A percentile compares a stretch with the other conserved stretches of the same genome.
phyloP scores from a whole-genome alignment of 2,113 vertebrate species.

The Calidris pugnax region DNA sequence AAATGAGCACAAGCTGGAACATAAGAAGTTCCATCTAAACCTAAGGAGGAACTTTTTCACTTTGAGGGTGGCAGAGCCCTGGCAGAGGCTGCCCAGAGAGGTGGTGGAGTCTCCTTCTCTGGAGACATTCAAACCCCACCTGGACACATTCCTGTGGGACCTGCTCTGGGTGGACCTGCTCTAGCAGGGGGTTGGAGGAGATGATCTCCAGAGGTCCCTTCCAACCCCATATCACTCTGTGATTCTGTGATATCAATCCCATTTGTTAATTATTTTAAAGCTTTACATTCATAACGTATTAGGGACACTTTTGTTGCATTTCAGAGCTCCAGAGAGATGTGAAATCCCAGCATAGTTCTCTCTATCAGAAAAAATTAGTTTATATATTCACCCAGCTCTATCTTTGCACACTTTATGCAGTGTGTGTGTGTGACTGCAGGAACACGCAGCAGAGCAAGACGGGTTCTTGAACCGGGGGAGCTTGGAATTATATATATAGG shows the following conservation, averaged over 20 bases:
- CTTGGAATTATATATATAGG: neutral
- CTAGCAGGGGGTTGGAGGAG: too few species aligned
- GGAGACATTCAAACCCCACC: too few species aligned
- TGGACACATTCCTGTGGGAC: too few species aligned
- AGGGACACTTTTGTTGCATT: neutral
- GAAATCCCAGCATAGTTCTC: neutral
- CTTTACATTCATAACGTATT: accelerated
- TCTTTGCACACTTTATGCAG: neutral
- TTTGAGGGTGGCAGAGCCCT: too few species aligned
- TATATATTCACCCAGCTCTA: accelerated
- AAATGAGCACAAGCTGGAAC: too few species aligned
- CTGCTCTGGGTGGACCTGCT: too few species aligned
- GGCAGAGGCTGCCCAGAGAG: too few species aligned
- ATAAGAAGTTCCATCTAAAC: too few species aligned
- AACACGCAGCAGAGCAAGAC: neutral
- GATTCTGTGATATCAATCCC: neutral
- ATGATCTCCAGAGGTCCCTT: too few species aligned
- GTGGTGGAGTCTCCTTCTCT: too few species aligned
- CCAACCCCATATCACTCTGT: too few species aligned
- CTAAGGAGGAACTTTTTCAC: too few species aligned
- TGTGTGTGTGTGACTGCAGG: neutral
- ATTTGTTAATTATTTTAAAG: neutral
- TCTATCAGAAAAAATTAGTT: neutral
- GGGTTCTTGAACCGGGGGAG: neutral
- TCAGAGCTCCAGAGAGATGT: neutral